Evolutionary conservation across 2,888 invertebrate species (phyloP), one percentile per base, ranked within the genome.

Genomic region (Limnephilus lunatus): DNA sequence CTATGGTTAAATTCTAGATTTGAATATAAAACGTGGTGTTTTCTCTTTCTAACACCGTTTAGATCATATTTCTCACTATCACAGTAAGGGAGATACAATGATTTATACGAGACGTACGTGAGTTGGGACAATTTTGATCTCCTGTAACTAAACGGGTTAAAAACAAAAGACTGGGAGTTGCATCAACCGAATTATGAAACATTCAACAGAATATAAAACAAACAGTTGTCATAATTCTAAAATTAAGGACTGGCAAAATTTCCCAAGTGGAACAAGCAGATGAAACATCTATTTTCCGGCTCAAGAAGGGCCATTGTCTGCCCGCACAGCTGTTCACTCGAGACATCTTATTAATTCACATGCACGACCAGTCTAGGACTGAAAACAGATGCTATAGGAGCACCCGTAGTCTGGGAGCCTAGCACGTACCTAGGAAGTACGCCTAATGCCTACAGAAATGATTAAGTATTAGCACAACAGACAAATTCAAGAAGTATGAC

Each of bases 301-400:
- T 85, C 86, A 86, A 44, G 48, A 86, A 86, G 86, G 86, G 86
- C 86, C 86, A 44, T 44, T 86, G 86, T 86, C 39, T 44, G 14
- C 11, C 86, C 86, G 44, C 14, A 86, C 86, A 86, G 86, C 86
- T 86, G 86, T 48, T 86, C 35, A n/a, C 83, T 39, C 68, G 9
- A 68, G 68, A 68, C 68, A 68, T n/a, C 68, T 68, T 19, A 68
- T 32, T 83, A 83, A 83, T 83, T 83, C 32, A 83, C 3, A 83
- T 83, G 15, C 83, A 83, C 83, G 83, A 31, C 83, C 35, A 83
- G 39, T 83, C 25, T 83, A 25, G 25, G 5, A n/a, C 68, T 68
- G 68, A 68, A 68, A 68, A 68, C 68, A 68, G 25, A 68, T 25
- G 68, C 19, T 53, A 53, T 19, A 53, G 53, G 19, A 53, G 53